Evolutionary conservation across 2,113 vertebrate genomes (phyloP), one percentile per base, ranked within the genome.

Genomic region (Platysteira castanea): DNA sequence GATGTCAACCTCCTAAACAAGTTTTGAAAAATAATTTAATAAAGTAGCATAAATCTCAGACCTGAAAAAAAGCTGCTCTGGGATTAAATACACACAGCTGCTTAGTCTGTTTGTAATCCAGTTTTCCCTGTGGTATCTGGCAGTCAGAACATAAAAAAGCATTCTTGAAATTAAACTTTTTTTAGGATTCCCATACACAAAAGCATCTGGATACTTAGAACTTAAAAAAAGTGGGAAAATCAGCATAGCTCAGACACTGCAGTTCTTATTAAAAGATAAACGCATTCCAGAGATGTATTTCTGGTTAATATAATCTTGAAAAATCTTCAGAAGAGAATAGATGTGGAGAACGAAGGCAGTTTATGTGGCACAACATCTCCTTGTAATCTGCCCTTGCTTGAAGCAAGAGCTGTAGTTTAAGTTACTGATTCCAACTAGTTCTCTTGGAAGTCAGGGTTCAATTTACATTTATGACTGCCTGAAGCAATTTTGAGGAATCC

Each of bases 41-140:
- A 65, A 74, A 92, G 80, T 68, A 68, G 17, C 52, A 71, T 79
- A 87, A 70, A 63, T 89, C 60, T 92, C 76, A 42, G 68, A 93
- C 52, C 33, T 89, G 69, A 88, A 28, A 84, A 83, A 85, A 53
- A 47, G 7, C 41, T 50, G 13, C 35, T 71, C 11, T 89, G 77
- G 53, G 41, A 78, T 94, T 95, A 84, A 95, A 89, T 65, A 69
- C 18, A 52, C 26, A 46, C 84, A 95, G 65, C 53, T 94, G 59
- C n/a, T 94, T 79, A 68, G 61, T 79, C 65, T 95, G 86, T 83
- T 88, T 93, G 77, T 65, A 87, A 89, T 69, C 70, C 42, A 53
- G 67, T 80, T 95, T 87, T 61, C 44, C 31, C 41, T 79, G 35
- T 76, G 59, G 63, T 93, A 93, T 69, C 75, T 87, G 87, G 59